phyloP scores from a whole-genome alignment of 1,140 invertebrate genomes.

The Bombus pyrosoma region DNA sequence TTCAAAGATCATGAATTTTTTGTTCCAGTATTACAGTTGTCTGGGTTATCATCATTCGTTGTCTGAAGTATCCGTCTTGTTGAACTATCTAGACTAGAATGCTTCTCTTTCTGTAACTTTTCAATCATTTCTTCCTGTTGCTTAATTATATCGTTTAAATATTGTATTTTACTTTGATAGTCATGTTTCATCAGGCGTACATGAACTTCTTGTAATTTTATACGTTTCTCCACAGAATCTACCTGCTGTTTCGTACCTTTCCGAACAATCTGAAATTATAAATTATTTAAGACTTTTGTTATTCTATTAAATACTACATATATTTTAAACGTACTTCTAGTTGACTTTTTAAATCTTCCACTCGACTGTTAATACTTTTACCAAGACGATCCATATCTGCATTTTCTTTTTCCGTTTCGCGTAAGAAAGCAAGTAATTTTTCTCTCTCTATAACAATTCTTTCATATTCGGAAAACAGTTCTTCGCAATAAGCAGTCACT shows the following conservation, averaged over 20 bases:
- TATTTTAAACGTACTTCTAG: slow-evolving; percentile 79
- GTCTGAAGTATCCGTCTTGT: slow-evolving; percentile 41
- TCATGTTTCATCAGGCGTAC: slow-evolving; percentile 82
- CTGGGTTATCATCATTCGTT: neutral
- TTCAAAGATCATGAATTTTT: neutral
- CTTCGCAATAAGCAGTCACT: slow-evolving; percentile 83
- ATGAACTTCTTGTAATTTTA: slow-evolving; percentile 81
- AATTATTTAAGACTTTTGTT: slow-evolving; percentile 35
- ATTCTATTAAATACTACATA: neutral
- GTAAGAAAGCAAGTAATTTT: slow-evolving; percentile 78
- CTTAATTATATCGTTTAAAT: slow-evolving; percentile 80
- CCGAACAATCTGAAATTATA: slow-evolving; percentile 81
- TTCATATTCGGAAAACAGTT: slow-evolving; percentile 84
- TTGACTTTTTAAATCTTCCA: slow-evolving; percentile 82
- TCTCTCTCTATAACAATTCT: slow-evolving; percentile 82
- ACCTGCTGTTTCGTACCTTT: slow-evolving; percentile 83
- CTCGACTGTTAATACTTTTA: slow-evolving; percentile 80
- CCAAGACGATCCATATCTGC: slow-evolving; percentile 82
- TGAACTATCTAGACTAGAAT: slow-evolving; percentile 75
- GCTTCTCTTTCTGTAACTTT: slow-evolving; percentile 78
- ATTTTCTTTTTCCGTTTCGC: slow-evolving; percentile 82
- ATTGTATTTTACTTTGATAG: slow-evolving; percentile 81
- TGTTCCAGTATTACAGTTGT: neutral
- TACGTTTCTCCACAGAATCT: slow-evolving; percentile 81
- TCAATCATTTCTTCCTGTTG: slow-evolving; percentile 81